phyloP scores from a whole-genome alignment of 2,888 invertebrate species.

The Parochlus steinenii region DNA sequence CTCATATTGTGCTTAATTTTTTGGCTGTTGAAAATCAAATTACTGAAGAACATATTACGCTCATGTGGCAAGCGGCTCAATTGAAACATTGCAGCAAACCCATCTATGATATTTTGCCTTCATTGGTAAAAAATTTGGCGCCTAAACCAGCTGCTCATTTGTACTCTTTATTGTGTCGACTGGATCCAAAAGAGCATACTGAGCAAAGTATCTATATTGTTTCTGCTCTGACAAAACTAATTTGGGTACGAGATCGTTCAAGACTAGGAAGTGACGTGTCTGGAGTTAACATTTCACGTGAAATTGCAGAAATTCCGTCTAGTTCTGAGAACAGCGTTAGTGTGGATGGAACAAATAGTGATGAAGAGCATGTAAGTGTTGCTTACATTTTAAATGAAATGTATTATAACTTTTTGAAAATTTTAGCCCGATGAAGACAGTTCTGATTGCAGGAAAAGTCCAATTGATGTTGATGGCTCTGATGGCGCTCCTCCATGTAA shows the following conservation, averaged over 20 bases:
- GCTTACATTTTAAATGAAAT: slow-evolving; percentile 13
- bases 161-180: slow-evolving; percentile 66
- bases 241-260: slow-evolving; percentile 62
- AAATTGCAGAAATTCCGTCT: slow-evolving; percentile 31
- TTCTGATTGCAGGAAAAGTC: slow-evolving; percentile 35
- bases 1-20: slow-evolving; percentile 83
- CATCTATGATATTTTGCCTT: slow-evolving; percentile 78
- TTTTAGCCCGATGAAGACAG: slow-evolving; percentile 34
- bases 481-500: slow-evolving; percentile 37
- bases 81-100: slow-evolving; percentile 89
- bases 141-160: slow-evolving; percentile 78
- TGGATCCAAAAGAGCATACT: slow-evolving; percentile 83
- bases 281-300: slow-evolving; percentile 24
- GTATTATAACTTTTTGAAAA: slow-evolving; percentile 17
- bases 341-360: slow-evolving; percentile 64
- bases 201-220: slow-evolving; percentile 85
- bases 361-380: slow-evolving; percentile 45
- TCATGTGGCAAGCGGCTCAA: slow-evolving; percentile 90
- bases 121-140: slow-evolving; percentile 77
- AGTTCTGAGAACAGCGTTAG: slow-evolving; percentile 68
- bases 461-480: slow-evolving; percentile 31
- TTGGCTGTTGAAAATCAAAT: slow-evolving; percentile 83
- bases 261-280: slow-evolving; percentile 25
- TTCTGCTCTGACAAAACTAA: slow-evolving; percentile 75
- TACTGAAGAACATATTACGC: slow-evolving; percentile 76